These are phyloP conservation scores for Aythya baeri DNA, from an alignment of 2,113 vertebrate genomes.

Conservation along the genomic window DNA sequence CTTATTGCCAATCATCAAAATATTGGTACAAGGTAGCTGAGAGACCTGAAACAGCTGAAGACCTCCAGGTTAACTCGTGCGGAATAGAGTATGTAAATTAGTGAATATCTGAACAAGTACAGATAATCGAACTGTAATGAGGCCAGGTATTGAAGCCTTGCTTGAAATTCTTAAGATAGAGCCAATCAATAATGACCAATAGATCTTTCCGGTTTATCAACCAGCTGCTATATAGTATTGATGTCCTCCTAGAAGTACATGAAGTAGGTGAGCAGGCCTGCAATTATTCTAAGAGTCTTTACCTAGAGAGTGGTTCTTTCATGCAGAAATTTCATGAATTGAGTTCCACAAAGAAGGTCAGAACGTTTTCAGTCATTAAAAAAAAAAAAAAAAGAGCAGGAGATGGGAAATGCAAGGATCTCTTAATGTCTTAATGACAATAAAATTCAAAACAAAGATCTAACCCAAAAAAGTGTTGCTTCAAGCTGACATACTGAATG, in stretches of 20 bases:
- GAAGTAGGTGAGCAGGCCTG: background rate
- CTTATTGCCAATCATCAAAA: background rate
- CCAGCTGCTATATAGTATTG: background rate
- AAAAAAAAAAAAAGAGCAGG: background rate
- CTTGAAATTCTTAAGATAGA: conserved; percentile 30
- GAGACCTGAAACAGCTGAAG: background rate
- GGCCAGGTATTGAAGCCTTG: background rate
- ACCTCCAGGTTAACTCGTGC: background rate
- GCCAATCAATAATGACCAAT: background rate
- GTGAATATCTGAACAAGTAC: background rate
- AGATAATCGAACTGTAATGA: background rate
- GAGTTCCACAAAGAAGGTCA: background rate
- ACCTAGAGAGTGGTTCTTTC: background rate
- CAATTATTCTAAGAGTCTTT: background rate
- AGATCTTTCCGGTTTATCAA: background rate
- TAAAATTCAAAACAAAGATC: background rate
- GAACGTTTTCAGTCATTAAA: background rate
- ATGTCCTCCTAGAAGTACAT: background rate
- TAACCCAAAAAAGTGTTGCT: background rate
- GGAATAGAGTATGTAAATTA: background rate
- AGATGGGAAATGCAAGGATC: background rate
- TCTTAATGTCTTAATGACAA: background rate
- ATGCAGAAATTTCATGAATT: background rate
- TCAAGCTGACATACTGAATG: background rate
- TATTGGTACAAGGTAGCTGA: background rate